Evolutionary conservation across 2,888 invertebrate species (phyloP).

Genomic region (Eudemis profundana): DNA sequence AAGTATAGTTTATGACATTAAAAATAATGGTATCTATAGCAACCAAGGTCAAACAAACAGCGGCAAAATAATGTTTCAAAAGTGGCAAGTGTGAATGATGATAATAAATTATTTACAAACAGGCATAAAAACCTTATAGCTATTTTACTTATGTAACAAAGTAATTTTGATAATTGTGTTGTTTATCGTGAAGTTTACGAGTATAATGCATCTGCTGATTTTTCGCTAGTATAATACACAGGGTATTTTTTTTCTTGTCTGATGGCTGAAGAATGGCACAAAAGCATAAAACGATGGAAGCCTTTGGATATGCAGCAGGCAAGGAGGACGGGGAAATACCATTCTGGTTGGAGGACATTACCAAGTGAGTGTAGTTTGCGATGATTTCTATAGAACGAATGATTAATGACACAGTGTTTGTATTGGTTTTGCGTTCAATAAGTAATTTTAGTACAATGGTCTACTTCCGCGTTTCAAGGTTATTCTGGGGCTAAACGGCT

Average conservation of each 20-base stretch:
- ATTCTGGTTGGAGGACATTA: constrained; percentile 78
- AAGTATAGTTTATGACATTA: background rate
- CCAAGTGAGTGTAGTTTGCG: constrained; percentile 65
- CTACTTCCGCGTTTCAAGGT: constrained; percentile 62
- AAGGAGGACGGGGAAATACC: constrained; percentile 68
- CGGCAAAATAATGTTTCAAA: constrained; percentile 79
- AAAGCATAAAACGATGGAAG: constrained; percentile 69
- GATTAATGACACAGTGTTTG: constrained; percentile 57
- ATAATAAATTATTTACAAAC: constrained; percentile 49
- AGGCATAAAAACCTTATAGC: constrained; percentile 49
- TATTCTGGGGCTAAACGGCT: constrained; percentile 46
- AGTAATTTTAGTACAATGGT: constrained; percentile 55
- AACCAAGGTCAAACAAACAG: constrained; percentile 84
- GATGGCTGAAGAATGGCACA: constrained; percentile 78
- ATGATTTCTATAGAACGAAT: constrained; percentile 48
- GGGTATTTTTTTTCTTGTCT: constrained; percentile 49
- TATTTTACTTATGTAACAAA: constrained; percentile 43
- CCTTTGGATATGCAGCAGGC: constrained; percentile 63
- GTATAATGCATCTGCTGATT: constrained; percentile 33
- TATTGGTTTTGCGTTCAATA: constrained; percentile 51
- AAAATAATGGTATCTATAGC: constrained; percentile 57
- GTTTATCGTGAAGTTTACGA: constrained; percentile 37
- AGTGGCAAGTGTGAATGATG: constrained; percentile 73
- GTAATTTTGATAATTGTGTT: constrained; percentile 36
- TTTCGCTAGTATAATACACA: constrained; percentile 24